Base-by-base conservation (phyloP, 2,888 invertebrate genomes). In the Steromphala cineraria region DNA sequence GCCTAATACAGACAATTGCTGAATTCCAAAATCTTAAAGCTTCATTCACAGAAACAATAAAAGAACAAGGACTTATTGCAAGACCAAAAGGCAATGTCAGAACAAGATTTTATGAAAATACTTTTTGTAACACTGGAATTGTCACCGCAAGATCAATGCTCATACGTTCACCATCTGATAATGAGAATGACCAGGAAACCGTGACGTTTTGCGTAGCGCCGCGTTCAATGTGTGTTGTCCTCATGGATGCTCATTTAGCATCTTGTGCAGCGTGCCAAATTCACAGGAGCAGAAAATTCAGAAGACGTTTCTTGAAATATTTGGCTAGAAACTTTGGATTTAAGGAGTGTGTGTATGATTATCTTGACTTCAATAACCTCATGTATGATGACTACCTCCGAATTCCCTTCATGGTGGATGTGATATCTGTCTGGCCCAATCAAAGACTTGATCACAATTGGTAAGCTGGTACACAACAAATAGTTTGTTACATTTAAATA, bases 171-270 rank as follows among this genome's bases (percentile, higher is more conserved):
- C 56, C 56, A 13, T 17, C 19, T 8, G 75, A 75, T 13, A 52
- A 4, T 17, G 13, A 21, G 17, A 24, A 19, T 40, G 46, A 52
- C 15, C 75, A 40, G 52, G 24, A 55, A 36, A 21, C 10, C 53
- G 10, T 71, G 36, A 53, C 75, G 52, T 67, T 77, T 28, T 53
- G 78, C 15, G 36, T 46, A 17, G 67, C 21, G 31, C 80, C 56
- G 19, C 10, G 52, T 10, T 24, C 74, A 53, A 67, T 78, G n/a
- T 83, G 83, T 74, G 83, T 80, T 10, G 53, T 86, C 13, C 24
- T 76, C 2, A 28, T 86, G 40, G 87, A 88, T 52, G 88, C 88
- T 15, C 88, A 89, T 82, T 55, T 89, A n/a, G 90, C 89, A 1
- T 86, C 86, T 52, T 87, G 86, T 82, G 78, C 88, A 10, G 80